Evolutionary conservation across 2,888 invertebrate genomes (phyloP).

Genomic region (Incurvaria masculella): DNA sequence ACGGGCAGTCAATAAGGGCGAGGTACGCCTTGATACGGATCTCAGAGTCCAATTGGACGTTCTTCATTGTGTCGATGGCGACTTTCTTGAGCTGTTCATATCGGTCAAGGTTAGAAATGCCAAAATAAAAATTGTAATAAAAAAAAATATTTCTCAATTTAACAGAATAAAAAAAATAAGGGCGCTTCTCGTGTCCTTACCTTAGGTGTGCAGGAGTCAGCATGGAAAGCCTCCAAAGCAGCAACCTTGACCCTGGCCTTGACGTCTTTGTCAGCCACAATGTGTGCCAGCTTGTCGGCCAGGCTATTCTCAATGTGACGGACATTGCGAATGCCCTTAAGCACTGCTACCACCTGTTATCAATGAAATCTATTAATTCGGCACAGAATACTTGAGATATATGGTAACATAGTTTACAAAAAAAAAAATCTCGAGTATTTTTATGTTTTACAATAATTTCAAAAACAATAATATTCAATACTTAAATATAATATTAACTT

Average conservation of each 20-base stretch:
- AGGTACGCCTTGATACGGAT: slow-evolving; percentile 85
- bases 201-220: slow-evolving; percentile 62
- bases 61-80: slow-evolving; percentile 63
- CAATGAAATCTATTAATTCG: not conserved
- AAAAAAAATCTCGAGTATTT: no score
- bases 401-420: no score
- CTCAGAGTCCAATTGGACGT: slow-evolving; percentile 79
- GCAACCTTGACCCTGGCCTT: slow-evolving; percentile 71
- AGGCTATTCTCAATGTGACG: slow-evolving; percentile 62
- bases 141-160: slow-evolving; percentile 4
- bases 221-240: slow-evolving; percentile 73
- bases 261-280: slow-evolving; percentile 58
- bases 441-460: no score
- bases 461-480: not conserved
- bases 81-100: slow-evolving; percentile 37
- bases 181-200: slow-evolving; percentile 23
- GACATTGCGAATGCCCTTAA: slow-evolving; percentile 82
- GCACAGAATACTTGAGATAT: not conserved
- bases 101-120: not conserved
- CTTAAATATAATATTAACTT: no score
- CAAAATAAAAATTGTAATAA: not conserved
- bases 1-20: slow-evolving; percentile 72
- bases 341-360: slow-evolving; percentile 58
- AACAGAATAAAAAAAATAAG: not conserved
- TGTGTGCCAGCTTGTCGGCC: slow-evolving; percentile 56